Base-by-base conservation (phyloP, 2,888 invertebrate genomes). In the Antheraea assamensis region DNA sequence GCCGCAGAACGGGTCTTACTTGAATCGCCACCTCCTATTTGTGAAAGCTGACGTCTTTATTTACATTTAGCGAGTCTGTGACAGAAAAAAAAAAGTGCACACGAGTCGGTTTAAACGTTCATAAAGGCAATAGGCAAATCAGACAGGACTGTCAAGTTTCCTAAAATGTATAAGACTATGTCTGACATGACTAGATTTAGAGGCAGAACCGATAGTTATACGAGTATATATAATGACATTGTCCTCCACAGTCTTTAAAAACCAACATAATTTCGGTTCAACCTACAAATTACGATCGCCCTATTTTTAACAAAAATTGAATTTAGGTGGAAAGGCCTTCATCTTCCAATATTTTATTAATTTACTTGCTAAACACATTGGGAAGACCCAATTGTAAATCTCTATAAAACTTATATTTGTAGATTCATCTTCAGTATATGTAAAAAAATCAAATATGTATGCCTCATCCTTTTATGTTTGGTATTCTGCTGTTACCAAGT, bases 1-100 rank as follows among this genome's bases (percentile, higher is more conserved):
- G 88, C 87, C 89, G 84, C 84, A 84, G 78, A 84, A 90, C 92
- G 78, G 83, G 91, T 88, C 85, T 84, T 87, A 88, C 89, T 88
- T 87, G 88, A 84, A 86, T 84, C 83, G 77, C 78, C 78, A 79
- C 78, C 75, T 76, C 80, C 79, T 79, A 81, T 82, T 83, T 88
- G 90, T 88, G 90, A 91, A 90, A 90, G 88, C 87, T 81, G 64
- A 66, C 52, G 68, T 71, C 71, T 71, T n/a, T 74, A 68, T 68
- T 73, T 74, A 72, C 66, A 74, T 15, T 72, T 70, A n/a, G 42
- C 71, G 35, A 19, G 31, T 71, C 58, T 19, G 71, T 42, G 58
- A 58, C 35, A 55, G 31, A 52, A 71, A 49, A 72, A 52, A 71
- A 49, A 72, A 61, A 52, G 68, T 68, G 52, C 72, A 72, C 24